A percentile compares a stretch with the other conserved stretches of the same genome.
Evolutionary conservation across 2,113 vertebrate genomes (phyloP).

Genomic region (Corydoras maculifer): DNA sequence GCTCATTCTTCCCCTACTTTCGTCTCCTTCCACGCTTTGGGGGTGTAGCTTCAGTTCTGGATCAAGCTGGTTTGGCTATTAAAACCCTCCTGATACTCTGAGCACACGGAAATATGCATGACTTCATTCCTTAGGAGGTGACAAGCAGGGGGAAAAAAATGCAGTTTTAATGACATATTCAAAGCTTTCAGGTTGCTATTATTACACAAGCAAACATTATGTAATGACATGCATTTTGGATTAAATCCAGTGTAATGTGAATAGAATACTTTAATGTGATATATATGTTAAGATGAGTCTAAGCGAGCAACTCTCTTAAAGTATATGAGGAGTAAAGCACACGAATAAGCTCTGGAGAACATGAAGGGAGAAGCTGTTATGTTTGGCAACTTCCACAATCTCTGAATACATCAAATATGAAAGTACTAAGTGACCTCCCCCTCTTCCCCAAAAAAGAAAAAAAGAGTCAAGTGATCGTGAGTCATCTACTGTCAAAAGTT

Average conservation of each 20-base stretch:
- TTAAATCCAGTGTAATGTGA: too few species aligned
- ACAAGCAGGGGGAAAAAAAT: not conserved
- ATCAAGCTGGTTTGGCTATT: conserved; percentile 23
- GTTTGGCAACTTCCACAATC: not conserved
- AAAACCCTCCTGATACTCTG: not conserved
- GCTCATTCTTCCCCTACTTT: not conserved
- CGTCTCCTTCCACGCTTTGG: conserved; percentile 7
- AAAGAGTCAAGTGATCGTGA: not conserved
- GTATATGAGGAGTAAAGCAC: not conserved
- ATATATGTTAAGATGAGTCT: too few species aligned
- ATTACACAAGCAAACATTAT: too few species aligned
- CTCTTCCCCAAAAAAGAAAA: not conserved
- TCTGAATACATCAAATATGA: not conserved
- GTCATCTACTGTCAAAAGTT: too few species aligned
- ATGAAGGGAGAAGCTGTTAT: not conserved
- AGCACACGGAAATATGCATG: conserved; percentile 7
- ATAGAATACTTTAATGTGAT: too few species aligned
- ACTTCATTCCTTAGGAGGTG: conserved; percentile 10
- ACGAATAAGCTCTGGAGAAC: not conserved
- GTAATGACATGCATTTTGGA: too few species aligned
- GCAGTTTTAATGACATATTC: not conserved
- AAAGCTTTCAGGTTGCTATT: too few species aligned
- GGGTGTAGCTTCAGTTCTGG: conserved; percentile 18
- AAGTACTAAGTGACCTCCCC: not conserved
- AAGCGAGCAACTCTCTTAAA: not conserved